Evolutionary conservation across 2,113 vertebrate genomes (phyloP).

Genomic region (Cololabis saira): DNA sequence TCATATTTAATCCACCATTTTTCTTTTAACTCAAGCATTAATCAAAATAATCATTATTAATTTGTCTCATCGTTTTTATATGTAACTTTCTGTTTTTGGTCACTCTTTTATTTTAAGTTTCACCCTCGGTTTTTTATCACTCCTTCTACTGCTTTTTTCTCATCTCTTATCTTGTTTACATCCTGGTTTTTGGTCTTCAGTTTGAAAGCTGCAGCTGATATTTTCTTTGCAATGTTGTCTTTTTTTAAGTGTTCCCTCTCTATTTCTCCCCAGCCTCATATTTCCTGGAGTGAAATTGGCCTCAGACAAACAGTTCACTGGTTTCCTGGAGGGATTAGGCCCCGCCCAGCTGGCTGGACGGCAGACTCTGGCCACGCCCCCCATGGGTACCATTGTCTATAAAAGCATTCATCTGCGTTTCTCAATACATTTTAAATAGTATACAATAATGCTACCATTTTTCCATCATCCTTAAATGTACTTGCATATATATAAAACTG

Average conservation of each 20-base stretch:
- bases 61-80: conserved; percentile 48
- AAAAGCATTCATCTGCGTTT: not conserved
- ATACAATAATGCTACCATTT: too few species aligned
- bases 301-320: conserved; percentile 94
- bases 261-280: conserved; percentile 84
- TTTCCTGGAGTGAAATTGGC: conserved; percentile 95
- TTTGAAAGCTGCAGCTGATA: too few species aligned
- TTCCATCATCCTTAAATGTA: too few species aligned
- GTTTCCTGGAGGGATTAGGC: conserved; percentile 95
- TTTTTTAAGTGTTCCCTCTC: conserved; percentile 25
- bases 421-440: too few species aligned
- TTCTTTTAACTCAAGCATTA: too few species aligned
- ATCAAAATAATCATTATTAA: conserved; percentile 19
- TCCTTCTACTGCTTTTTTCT: not conserved
- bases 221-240: not conserved
- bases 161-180: not conserved
- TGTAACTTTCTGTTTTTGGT: conserved; percentile 22
- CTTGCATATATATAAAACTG: too few species aligned
- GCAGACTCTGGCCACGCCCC: conserved; percentile 95
- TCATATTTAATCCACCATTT: too few species aligned
- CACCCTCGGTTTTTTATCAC: too few species aligned
- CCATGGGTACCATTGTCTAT: conserved; percentile 87
- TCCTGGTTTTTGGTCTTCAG: too few species aligned
- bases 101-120: not conserved
- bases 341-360: conserved; percentile 95